Evolutionary conservation across 2,797 vertebrate genomes (phyloP), one percentile per base, ranked within the genome.

Genomic region (Nothura maculosa): DNA sequence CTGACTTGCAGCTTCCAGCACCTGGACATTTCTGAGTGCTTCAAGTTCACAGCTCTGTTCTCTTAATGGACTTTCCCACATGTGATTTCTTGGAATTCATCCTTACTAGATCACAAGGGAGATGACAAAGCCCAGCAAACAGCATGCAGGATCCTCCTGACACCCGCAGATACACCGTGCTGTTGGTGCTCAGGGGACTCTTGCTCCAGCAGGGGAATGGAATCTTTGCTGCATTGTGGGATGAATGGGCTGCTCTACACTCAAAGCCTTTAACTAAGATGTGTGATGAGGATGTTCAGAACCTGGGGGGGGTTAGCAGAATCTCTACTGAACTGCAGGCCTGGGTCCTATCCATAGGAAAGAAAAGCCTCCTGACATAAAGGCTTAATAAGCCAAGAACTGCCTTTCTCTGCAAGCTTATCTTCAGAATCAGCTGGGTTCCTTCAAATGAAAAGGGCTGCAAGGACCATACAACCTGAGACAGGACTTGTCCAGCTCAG

Each of bases 101-200:
- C 58, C n/a, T 32, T 66, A 62, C 30, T 54, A 12, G 11, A 66
- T 57, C 11, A 24, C 16, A 24, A 19, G n/a, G 18, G 9, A 69
- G 32, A 85, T 62, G 24, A 34, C 27, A 2, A 6, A 58, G 20
- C 45, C 66, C 62, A 83, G 42, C 75, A 55, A 72, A 50, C 3
- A 3, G 48, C 17, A 10, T 9, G 42, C 62, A 47, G 45, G 63
- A 64, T 14, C 54, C 67, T 90, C 38, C 81, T 63, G 42, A 89
- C 7, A n/a, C 40, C 40, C 0, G 2, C 25, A n/a, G 13, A 19
- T 0, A 7, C 67, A 69, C 19, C 0, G 0, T 1, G 2, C 38
- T 28, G 17, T 2, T 2, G 20, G 27, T 62, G 42, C 24, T n/a
- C 52, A 36, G 68, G 82, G 54, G 58, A 61, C 45, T 70, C 10